Percentiles rank a stretch among this genome's conserved stretches.
These are phyloP conservation scores for Falco columbarius DNA, from an alignment of 2,797 vertebrate species.

Conservation along the genomic window DNA sequence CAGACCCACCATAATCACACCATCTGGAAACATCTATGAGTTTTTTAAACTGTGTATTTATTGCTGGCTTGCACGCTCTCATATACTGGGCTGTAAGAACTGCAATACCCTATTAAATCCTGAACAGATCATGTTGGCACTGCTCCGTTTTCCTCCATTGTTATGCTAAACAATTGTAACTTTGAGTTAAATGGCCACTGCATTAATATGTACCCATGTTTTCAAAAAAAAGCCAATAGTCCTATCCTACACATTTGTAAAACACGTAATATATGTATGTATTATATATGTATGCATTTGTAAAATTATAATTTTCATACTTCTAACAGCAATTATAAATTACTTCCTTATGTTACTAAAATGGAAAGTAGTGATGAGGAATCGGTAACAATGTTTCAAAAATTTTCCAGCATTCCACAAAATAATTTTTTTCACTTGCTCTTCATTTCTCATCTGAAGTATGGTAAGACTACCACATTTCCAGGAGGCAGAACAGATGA, in stretches of 20 bases:
- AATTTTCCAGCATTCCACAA: fast-evolving
- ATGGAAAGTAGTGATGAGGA: background rate
- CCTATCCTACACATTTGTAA: background rate
- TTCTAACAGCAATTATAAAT: background rate
- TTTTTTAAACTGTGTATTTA: background rate
- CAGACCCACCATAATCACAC: background rate
- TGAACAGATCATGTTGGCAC: background rate
- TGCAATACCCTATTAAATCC: background rate
- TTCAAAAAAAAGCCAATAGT: background rate
- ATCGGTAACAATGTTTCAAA: background rate
- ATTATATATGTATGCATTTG: background rate
- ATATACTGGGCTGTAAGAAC: background rate
- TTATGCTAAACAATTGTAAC: background rate
- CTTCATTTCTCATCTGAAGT: background rate
- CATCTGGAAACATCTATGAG: background rate
- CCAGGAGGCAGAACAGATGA: background rate
- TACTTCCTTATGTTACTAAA: background rate
- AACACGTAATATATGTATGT: too few species aligned
- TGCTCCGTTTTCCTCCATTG: background rate
- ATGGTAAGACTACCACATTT: background rate
- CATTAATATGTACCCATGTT: background rate
- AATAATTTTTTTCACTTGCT: background rate
- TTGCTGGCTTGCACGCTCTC: background rate
- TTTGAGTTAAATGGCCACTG: background rate
- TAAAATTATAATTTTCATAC: background rate